Conservation (phyloP, 2,113 vertebrate species). For the Labrus mixtus region DNA sequence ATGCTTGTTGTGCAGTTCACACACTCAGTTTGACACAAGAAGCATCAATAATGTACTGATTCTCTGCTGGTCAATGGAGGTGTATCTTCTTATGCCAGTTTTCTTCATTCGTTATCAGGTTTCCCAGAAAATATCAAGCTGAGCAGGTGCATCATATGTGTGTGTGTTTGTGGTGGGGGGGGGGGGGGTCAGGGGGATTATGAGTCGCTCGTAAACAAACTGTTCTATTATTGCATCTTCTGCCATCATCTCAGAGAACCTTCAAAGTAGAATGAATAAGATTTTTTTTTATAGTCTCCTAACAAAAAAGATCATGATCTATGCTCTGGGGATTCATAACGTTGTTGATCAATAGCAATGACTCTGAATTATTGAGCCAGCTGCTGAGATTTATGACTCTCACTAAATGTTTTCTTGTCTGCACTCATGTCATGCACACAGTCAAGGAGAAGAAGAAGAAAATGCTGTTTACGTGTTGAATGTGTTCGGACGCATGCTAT, state of each 20-base stretch:
- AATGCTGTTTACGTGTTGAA: conserved; percentile 22
- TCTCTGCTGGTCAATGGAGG: conserved; percentile 30
- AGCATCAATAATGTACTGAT: conserved; percentile 44
- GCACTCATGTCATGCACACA: background rate
- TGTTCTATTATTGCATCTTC: background rate
- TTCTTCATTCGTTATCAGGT: background rate
- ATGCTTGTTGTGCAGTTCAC: conserved; percentile 43
- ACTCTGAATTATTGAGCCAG: conserved; percentile 18
- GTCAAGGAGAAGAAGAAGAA: conserved; percentile 5
- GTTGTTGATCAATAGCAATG: conserved; percentile 40
- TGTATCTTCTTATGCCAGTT: conserved; percentile 41
- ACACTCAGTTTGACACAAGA: conserved; percentile 23
- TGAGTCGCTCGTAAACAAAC: background rate
- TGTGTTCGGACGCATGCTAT: background rate
- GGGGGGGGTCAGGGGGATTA: background rate
- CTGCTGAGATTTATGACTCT: conserved; percentile 42
- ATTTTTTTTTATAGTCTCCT: background rate
- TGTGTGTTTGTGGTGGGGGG: too few relatives aligned
- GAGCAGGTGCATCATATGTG: conserved; percentile 15
- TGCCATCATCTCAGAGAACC: background rate
- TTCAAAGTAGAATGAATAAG: background rate
- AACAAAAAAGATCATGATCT: conserved; percentile 11
- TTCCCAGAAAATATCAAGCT: conserved; percentile 44
- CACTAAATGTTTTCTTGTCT: background rate
- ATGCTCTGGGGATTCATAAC: conserved; percentile 35